Evolutionary conservation across 2,888 invertebrate species (phyloP).

Genomic region (Synergus itoensis): DNA sequence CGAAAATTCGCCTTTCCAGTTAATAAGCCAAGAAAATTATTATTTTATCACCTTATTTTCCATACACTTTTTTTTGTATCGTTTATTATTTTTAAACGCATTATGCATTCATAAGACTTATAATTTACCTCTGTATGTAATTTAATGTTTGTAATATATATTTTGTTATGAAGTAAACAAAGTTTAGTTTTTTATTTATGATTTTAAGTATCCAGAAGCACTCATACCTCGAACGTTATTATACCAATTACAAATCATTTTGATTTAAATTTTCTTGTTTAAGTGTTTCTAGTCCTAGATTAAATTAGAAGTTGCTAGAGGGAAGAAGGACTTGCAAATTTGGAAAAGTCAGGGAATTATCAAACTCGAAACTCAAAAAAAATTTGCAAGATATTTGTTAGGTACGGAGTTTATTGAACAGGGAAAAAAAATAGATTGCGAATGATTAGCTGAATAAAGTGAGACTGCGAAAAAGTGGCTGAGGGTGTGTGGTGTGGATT

Average conservation of each 20-base stretch:
- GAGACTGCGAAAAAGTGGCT: conserved; percentile 62
- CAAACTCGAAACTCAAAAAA: neutral
- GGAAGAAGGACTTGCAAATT: neutral
- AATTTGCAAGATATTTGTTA: neutral
- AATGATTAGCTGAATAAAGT: neutral
- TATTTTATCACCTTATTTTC: too few species aligned
- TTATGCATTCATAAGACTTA: neutral
- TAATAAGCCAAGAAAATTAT: too few species aligned
- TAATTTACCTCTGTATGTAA: conserved; percentile 13
- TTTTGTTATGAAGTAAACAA: neutral
- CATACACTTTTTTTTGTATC: neutral
- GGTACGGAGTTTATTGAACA: too few species aligned
- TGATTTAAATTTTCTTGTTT: neutral
- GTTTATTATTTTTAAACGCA: neutral
- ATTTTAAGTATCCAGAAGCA: neutral
- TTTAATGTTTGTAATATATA: conserved; percentile 1
- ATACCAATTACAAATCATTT: neutral
- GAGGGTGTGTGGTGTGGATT: conserved; percentile 75
- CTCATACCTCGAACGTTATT: neutral
- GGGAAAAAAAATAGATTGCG: too few species aligned
- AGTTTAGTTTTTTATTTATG: neutral
- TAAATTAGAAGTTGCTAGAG: neutral
- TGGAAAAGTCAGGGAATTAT: neutral
- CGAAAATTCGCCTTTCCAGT: too few species aligned
- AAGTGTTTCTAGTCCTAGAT: neutral